Conservation (phyloP, 2,888 invertebrate species). For the Alloscopus bannaensis region DNA sequence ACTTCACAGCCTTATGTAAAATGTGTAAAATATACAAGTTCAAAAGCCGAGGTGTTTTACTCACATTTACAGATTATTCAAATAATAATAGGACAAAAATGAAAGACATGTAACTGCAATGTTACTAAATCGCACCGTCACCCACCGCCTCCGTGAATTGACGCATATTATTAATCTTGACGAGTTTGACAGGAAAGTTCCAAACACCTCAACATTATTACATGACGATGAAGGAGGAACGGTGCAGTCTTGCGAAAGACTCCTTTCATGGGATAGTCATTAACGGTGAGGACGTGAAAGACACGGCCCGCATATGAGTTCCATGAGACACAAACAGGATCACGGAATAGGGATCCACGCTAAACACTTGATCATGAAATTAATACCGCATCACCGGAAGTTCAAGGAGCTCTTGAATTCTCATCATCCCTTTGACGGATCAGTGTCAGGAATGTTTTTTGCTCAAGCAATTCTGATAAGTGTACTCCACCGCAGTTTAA, state of each 20-base stretch:
- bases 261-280: conserved; percentile 3
- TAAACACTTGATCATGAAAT: conserved; percentile 14
- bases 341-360: neutral
- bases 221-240: conserved; percentile 11
- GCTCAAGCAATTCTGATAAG: neutral
- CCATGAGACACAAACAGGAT: neutral
- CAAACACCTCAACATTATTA: too few relatives aligned
- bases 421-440: conserved; percentile 8
- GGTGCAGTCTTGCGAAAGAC: neutral
- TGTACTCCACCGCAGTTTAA: neutral
- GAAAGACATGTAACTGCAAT: too few relatives aligned
- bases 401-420: neutral
- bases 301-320: conserved; percentile 2
- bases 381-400: conserved; percentile 8
- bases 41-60: too few relatives aligned
- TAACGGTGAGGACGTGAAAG: conserved; percentile 5
- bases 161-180: too few relatives aligned
- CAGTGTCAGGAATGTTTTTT: conserved; percentile 7
- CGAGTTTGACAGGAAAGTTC: too few relatives aligned
- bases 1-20: too few relatives aligned
- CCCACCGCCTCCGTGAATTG: too few relatives aligned
- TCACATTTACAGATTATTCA: too few relatives aligned
- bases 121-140: too few relatives aligned
- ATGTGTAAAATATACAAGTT: too few relatives aligned
- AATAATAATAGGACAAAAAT: too few relatives aligned